Conservation (phyloP, 2,888 invertebrate genomes). For the Athalia circularis region DNA sequence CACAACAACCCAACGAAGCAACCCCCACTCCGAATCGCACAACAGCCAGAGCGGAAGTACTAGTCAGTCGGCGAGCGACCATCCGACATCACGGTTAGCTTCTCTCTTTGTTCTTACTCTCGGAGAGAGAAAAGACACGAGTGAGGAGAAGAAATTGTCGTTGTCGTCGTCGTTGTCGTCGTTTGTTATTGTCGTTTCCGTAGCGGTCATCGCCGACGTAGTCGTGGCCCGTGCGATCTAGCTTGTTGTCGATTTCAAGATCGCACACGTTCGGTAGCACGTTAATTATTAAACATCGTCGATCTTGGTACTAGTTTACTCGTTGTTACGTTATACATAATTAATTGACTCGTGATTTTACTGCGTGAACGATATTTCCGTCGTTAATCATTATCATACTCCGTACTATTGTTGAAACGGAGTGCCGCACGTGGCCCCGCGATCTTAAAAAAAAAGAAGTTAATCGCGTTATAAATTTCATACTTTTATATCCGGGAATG, state of each 20-base stretch:
- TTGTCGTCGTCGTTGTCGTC: conserved; percentile 47
- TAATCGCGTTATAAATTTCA: conserved; percentile 9
- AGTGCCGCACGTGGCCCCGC: conserved; percentile 34
- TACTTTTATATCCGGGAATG: conserved; percentile 43
- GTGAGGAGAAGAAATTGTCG: conserved; percentile 16
- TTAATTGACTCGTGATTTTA: too few species aligned
- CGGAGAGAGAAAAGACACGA: conserved; percentile 52
- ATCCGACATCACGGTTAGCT: conserved; percentile 73
- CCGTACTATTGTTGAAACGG: neutral
- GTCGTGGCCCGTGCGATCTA: neutral
- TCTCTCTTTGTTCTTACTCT: conserved; percentile 66
- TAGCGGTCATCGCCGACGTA: neutral
- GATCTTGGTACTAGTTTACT: too few species aligned
- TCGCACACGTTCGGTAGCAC: neutral
- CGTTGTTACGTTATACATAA: too few species aligned
- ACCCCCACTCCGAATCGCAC: conserved; percentile 73
- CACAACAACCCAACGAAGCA: conserved; percentile 73
- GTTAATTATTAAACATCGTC: too few species aligned
- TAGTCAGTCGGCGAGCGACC: conserved; percentile 75
- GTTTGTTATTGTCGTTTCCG: conserved; percentile 2
- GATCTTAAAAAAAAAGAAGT: neutral
- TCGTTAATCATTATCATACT: neutral
- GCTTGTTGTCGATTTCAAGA: neutral
- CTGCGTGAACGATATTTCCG: neutral
- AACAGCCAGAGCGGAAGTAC: conserved; percentile 74